Percentiles rank a stretch among this genome's conserved stretches.
Evolutionary conservation across 2,888 invertebrate genomes (phyloP).

Genomic region (Scotopteryx bipunctaria): DNA sequence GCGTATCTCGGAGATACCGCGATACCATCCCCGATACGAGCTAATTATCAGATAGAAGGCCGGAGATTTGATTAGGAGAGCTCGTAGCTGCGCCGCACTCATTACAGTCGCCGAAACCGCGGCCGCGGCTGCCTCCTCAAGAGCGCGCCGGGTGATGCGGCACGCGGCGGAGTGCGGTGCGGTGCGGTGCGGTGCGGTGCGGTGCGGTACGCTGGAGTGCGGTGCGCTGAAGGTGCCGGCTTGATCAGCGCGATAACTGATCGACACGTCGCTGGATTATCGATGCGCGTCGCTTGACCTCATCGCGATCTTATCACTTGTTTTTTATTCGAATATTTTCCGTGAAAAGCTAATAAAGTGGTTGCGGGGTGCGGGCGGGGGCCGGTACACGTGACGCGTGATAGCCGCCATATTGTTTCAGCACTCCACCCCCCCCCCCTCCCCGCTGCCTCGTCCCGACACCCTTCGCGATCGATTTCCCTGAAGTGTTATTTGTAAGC

Average conservation of each 20-base stretch:
- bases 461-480: conserved; percentile 39
- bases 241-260: conserved; percentile 42
- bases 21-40: conserved; percentile 73
- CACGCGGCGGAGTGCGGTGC: conserved; percentile 4
- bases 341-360: conserved; percentile 72
- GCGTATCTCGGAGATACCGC: conserved; percentile 65
- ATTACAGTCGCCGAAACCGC: conserved; percentile 51
- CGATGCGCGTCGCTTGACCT: conserved; percentile 73
- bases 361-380: conserved; percentile 38
- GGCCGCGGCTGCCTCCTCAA: conserved; percentile 23
- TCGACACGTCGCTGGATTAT: conserved; percentile 65
- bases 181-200: background rate
- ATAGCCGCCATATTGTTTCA: conserved; percentile 78
- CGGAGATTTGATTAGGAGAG: conserved; percentile 77
- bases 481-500: conserved; percentile 40
- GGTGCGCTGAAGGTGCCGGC: conserved; percentile 4
- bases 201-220: conserved; percentile 12
- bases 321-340: conserved; percentile 76
- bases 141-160: conserved; percentile 6
- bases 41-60: conserved; percentile 78
- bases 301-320: conserved; percentile 76
- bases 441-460: conserved; percentile 16
- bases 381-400: conserved; percentile 59
- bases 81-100: conserved; percentile 57
- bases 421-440: conserved; percentile 30